Evolutionary conservation across 1,140 invertebrate species (phyloP), one percentile per base, ranked within the genome.

Genomic region (Diabrotica undecimpunctata): DNA sequence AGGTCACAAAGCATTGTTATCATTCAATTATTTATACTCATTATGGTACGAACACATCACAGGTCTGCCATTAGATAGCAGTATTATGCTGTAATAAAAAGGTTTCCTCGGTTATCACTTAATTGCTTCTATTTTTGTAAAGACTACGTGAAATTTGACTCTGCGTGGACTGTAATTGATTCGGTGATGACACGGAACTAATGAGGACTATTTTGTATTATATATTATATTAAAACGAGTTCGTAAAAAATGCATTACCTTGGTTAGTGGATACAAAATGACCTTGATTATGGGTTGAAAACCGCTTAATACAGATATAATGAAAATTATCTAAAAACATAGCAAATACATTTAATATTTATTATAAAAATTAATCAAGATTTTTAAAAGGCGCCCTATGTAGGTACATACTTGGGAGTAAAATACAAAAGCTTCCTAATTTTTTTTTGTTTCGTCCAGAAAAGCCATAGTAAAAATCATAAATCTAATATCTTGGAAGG

Each of bases 1-100:
- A 55, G 54, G 54, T 55, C 54, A 55, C 13, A 13, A 55, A 55
- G 54, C 35, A 55, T 55, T 55, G 54, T 55, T 55, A 55, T 55
- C 54, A 55, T 55, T 55, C 35, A 14, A 46, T 46, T 46, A 46
- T 46, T 46, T 8, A 10, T 46, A 46, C 41, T n/a, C n/a, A 46
- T 46, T 46, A 46, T n/a, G 41, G 8, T n/a, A 46, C 41, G 8
- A n/a, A 46, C n/a, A 55, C 54, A 55, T 35, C 25, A 46, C 41
- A 46, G 41, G 41, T 46, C n/a, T 46, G 6, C n/a, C 8, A 10
- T 46, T 46, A 36, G 13, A 55, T 36, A 55, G 7, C 54, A 10
- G n/a, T 55, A 14, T n/a, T 14, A 10, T 14, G 25, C 11, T 25
- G 12, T 14, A 55, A 55, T 14, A 14, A 12, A 14, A 46, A 10